phyloP scores from a whole-genome alignment of 2,113 vertebrate species.

The Otocyon megalotis region DNA sequence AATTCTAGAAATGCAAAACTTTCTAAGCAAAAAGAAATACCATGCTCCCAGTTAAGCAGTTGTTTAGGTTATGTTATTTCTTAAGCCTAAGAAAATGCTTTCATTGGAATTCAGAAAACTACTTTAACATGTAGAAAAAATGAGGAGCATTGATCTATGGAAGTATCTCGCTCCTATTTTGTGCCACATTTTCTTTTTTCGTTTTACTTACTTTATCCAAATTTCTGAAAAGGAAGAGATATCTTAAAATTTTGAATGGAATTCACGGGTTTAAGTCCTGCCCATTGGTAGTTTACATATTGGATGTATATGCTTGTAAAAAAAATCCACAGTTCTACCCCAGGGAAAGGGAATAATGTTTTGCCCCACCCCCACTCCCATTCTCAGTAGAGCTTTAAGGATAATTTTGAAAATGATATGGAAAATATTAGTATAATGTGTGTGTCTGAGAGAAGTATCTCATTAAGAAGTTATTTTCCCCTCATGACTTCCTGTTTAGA shows the following conservation, averaged over 20 bases:
- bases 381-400: background rate
- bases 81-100: conserved; percentile 3
- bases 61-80: conserved; percentile 1
- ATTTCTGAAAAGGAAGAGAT: background rate
- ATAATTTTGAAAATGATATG: conserved; percentile 43
- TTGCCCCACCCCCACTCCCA: background rate
- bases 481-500: conserved; percentile 20
- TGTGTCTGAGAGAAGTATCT: background rate
- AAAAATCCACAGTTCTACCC: background rate
- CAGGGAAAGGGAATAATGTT: background rate
- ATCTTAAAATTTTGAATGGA: background rate
- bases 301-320: background rate
- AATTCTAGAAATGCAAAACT: conserved; percentile 15
- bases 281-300: background rate
- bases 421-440: background rate
- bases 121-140: background rate
- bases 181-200: background rate
- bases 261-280: background rate
- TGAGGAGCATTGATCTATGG: background rate
- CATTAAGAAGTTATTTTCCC: background rate
- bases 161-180: background rate
- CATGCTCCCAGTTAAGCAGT: background rate
- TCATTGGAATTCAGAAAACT: background rate
- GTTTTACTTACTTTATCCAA: background rate
- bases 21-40: background rate